Percentiles rank a stretch among this genome's conserved stretches.
Conservation (phyloP, 1,140 invertebrate genomes). For the Gerris buenoi region DNA sequence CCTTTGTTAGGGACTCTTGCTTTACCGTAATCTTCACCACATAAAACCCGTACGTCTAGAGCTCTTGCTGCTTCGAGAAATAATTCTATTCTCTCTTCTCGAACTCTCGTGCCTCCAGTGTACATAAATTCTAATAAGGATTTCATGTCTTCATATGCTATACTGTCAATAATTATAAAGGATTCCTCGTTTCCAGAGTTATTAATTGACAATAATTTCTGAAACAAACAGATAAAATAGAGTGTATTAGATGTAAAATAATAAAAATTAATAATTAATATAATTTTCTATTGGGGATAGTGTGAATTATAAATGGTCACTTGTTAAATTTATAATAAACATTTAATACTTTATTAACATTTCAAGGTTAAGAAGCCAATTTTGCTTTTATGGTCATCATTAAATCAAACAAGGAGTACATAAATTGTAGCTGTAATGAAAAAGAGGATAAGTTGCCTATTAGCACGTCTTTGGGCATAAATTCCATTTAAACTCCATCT, state of each 20-base stretch:
- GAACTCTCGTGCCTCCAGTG: constrained; percentile 39
- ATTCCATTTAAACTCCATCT: too few relatives aligned
- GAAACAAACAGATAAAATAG: neutral
- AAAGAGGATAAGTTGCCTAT: neutral
- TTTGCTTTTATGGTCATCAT: neutral
- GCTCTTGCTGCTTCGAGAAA: constrained; percentile 40
- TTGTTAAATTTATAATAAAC: too few relatives aligned
- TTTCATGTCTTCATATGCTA: constrained; percentile 37
- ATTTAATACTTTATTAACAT: too few relatives aligned
- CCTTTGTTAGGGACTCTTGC: constrained; percentile 8
- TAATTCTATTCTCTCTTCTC: constrained; percentile 34
- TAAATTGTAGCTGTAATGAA: neutral
- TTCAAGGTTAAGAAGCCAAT: neutral
- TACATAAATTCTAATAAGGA: constrained; percentile 43
- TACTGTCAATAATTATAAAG: constrained; percentile 40
- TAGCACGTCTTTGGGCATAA: neutral
- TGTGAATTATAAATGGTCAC: too few relatives aligned
- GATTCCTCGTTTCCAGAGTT: constrained; percentile 36
- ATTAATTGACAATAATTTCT: neutral
- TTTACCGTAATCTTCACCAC: constrained; percentile 26
- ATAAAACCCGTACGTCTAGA: constrained; percentile 35
- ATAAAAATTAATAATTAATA: neutral
- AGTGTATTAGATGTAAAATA: neutral
- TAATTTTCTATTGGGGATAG: neutral
- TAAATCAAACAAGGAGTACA: neutral